These are phyloP conservation scores for Drosophila phalerata DNA, from an alignment of 2,888 invertebrate species.

Conservation along the genomic window DNA sequence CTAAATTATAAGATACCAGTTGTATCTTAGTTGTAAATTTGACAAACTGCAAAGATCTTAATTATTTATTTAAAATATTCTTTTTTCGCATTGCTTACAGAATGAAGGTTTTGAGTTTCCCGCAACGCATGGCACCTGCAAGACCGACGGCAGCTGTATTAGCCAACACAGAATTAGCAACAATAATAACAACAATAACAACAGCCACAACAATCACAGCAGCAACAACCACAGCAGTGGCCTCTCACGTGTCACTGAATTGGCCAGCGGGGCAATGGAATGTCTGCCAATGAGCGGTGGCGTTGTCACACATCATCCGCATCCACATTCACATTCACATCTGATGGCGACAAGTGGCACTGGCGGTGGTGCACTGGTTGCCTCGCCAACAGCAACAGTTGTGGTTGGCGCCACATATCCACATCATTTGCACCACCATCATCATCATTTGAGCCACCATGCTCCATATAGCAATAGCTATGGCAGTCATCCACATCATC, in stretches of 20 bases:
- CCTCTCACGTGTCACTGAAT: slow-evolving; percentile 53
- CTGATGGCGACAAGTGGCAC: slow-evolving; percentile 55
- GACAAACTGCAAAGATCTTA: slow-evolving; percentile 8
- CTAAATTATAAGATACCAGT: not conserved
- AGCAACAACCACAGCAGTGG: slow-evolving; percentile 50
- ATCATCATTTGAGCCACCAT: slow-evolving; percentile 80
- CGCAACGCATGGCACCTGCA: slow-evolving; percentile 71
- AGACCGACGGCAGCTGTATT: slow-evolving; percentile 62
- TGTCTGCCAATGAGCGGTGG: slow-evolving; percentile 91
- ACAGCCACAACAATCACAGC: slow-evolving; percentile 37
- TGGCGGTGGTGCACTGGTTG: slow-evolving; percentile 44
- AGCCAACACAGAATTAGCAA: slow-evolving; percentile 55
- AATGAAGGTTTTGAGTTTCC: slow-evolving; percentile 78
- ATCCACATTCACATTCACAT: slow-evolving; percentile 12
- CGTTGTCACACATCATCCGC: slow-evolving; percentile 67
- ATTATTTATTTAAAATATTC: not conserved
- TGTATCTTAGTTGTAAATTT: slow-evolving; percentile 6
- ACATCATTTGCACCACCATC: slow-evolving; percentile 82
- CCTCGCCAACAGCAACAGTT: slow-evolving; percentile 73
- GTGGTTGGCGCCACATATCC: slow-evolving; percentile 81
- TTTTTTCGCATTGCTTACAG: slow-evolving; percentile 49
- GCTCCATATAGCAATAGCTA: slow-evolving; percentile 81
- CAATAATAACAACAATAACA: slow-evolving; percentile 36
- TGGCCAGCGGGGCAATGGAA: slow-evolving; percentile 88
- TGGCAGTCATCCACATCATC: slow-evolving; percentile 89